Base-by-base conservation (phyloP, 1,140 invertebrate genomes). In the Propsilocerus akamusi region DNA sequence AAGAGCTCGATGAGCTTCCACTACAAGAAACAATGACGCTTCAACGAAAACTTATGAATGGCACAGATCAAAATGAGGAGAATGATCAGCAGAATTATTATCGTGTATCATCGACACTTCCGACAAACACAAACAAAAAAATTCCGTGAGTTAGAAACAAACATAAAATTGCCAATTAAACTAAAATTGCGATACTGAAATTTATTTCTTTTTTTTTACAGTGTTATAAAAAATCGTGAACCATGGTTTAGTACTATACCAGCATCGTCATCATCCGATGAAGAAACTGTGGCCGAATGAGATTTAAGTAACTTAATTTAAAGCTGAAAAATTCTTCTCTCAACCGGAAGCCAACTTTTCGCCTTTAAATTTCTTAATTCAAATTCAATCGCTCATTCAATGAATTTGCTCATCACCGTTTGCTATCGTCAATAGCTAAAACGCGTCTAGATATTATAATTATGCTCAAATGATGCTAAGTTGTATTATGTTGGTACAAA, bases 11-110 rank as follows among this genome's bases (percentile, higher is more conserved):
- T 11, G 67, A 70, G 24, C 65, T 70, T 23, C 68, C 73, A 25
- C 76, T 70, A 22, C 76, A 77, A 49, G 77, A 80, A 62, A 81
- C 78, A 10, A 81, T 81, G 79, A 81, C 79, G 6, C 60, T 81
- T 32, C 78, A 81, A 53, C 68, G 78, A 57, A 69, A 77, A 65
- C 75, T 75, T 46, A 63, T 65, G 47, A 58, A 58, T 30, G 64
- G 59, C 26, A 52, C 53, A 62, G 60, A 64, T 57, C 52, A 56
- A 49, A 57, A 59, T 52, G 63, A 69, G 12, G 68, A 72, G 41
- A 57, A 59, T 52, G 63, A 69, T n/a, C 68, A 72, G 46, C 59
- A 68, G n/a, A 60, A 64, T 48, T 79, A 77, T 63, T 78, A 78
- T 57, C 68, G 77, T 53, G 78, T 75, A 54, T 80, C 77, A 14